Conservation (phyloP, 2,797 vertebrate genomes). For the Columba guinea region DNA sequence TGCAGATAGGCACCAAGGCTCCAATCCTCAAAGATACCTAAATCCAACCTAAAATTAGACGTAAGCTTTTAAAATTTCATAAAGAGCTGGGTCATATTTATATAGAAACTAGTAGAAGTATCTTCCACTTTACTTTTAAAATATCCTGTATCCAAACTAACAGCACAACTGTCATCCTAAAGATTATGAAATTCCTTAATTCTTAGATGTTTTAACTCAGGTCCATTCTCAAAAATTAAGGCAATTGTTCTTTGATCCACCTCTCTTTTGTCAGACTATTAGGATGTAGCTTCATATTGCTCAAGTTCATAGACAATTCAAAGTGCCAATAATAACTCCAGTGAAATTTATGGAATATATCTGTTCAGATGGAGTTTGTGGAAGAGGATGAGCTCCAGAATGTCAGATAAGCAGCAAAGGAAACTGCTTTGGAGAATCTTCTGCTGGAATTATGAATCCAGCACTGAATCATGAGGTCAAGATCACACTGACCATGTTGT, state of each 20-base stretch:
- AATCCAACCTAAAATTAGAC: neutral
- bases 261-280: neutral
- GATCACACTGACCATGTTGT: neutral
- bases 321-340: neutral
- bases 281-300: neutral
- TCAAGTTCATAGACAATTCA: neutral
- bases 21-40: neutral
- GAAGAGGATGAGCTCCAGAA: neutral
- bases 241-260: neutral
- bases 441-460: neutral
- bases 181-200: neutral
- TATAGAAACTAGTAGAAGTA: neutral
- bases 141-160: neutral
- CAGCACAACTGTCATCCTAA: neutral
- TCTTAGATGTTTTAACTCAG: neutral
- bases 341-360: neutral
- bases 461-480: neutral
- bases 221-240: neutral
- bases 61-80: neutral
- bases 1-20: neutral
- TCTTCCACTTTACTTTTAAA: neutral
- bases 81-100: neutral
- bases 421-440: neutral
- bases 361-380: neutral
- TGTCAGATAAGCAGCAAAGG: neutral